phyloP scores from a whole-genome alignment of 1,140 invertebrate genomes.

The Phthorimaea operculella region DNA sequence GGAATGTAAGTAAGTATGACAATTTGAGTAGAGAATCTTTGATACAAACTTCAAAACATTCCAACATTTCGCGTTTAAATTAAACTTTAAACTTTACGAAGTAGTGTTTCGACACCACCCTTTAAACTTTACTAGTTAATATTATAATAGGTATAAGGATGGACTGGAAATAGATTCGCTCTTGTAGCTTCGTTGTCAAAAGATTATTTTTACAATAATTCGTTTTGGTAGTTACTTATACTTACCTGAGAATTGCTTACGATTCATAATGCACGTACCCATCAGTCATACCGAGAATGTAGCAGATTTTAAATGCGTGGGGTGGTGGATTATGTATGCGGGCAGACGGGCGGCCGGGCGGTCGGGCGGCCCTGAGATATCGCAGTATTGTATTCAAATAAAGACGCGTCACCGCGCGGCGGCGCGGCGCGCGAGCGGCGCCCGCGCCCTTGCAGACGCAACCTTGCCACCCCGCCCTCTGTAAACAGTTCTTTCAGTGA shows the following conservation, averaged over 20 bases:
- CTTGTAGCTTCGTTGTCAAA: neutral
- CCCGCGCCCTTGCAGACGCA: conserved; percentile 19
- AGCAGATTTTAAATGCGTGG: conserved; percentile 43
- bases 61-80: no score
- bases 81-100: no score
- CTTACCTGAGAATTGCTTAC: conserved; percentile 21
- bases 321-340: conserved; percentile 47
- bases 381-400: conserved; percentile 63
- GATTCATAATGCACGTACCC: conserved; percentile 19
- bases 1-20: no score
- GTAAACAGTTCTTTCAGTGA: neutral
- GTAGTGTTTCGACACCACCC: no score
- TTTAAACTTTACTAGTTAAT: no score
- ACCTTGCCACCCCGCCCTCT: neutral
- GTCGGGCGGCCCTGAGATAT: conserved; percentile 53
- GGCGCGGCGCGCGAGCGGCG: conserved; percentile 8
- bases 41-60: no score
- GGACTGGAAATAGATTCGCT: neutral
- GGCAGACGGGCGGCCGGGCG: conserved; percentile 36
- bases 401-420: conserved; percentile 26
- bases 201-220: neutral
- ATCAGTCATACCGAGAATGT: conserved; percentile 41
- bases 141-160: no score
- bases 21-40: no score
- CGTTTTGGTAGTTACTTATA: neutral